A percentile compares a stretch with the other conserved stretches of the same genome.
Evolutionary conservation across 2,113 vertebrate species (phyloP).

Genomic region (Channa maculata): DNA sequence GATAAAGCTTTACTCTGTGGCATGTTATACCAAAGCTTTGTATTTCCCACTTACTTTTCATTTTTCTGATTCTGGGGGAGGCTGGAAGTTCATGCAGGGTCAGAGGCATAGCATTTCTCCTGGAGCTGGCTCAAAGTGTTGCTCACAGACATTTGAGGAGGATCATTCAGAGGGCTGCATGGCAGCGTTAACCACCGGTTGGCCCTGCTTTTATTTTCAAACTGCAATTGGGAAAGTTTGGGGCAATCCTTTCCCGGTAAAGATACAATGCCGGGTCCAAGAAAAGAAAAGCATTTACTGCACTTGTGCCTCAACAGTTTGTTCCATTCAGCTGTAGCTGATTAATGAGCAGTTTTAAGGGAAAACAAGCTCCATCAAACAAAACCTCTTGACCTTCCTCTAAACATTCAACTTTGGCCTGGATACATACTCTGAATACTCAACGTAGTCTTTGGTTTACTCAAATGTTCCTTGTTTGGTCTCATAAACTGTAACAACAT

Average conservation of each 20-base stretch:
- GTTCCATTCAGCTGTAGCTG: background rate
- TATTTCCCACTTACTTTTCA: conserved; percentile 4
- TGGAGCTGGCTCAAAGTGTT: background rate
- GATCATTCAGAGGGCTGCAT: conserved; percentile 8
- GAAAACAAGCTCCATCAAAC: background rate
- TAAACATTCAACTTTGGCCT: too few relatives aligned
- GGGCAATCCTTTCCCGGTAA: background rate
- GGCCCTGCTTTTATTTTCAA: background rate
- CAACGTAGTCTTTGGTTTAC: background rate
- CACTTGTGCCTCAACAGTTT: background rate
- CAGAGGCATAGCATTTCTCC: conserved; percentile 1
- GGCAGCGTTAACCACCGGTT: background rate
- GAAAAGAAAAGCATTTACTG: background rate
- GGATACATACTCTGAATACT: background rate
- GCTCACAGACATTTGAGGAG: conserved; percentile 11
- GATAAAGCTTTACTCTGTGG: background rate
- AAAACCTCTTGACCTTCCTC: background rate
- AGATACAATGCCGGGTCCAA: background rate
- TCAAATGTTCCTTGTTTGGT: too few relatives aligned
- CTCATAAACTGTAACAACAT: background rate
- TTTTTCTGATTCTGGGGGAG: conserved; percentile 1
- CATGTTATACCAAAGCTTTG: background rate
- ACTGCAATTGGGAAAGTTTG: background rate
- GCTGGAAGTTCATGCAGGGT: background rate
- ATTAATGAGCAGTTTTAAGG: background rate